phyloP scores from a whole-genome alignment of 2,797 vertebrate genomes.

The Tadarida brasiliensis region DNA sequence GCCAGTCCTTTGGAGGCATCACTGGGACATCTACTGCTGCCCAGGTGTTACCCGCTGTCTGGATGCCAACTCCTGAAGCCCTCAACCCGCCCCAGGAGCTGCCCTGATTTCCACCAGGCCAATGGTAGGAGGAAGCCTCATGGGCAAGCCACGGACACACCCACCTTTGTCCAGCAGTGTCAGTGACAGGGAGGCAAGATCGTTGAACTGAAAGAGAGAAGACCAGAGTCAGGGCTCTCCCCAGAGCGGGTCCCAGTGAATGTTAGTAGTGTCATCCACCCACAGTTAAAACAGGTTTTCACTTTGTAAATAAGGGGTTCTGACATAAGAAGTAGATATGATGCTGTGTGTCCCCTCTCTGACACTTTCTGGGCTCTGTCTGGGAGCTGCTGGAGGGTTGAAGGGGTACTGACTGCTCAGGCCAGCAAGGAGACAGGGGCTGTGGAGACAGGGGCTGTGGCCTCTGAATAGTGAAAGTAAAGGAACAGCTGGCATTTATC shows the following conservation, averaged over 20 bases:
- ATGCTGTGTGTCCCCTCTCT: neutral
- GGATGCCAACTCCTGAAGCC: neutral
- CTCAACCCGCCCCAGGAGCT: neutral
- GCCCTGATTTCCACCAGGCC: neutral
- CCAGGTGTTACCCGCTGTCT: neutral
- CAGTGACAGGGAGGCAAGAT: constrained; percentile 95
- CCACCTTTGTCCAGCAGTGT: constrained; percentile 96
- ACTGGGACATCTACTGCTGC: neutral
- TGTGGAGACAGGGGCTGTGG: neutral
- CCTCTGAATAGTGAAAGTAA: neutral
- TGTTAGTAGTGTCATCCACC: accelerated
- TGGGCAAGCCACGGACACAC: neutral
- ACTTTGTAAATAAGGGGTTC: neutral
- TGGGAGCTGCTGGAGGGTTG: neutral
- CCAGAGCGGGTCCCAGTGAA: accelerated
- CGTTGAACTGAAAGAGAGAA: constrained; percentile 93
- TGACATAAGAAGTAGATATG: neutral
- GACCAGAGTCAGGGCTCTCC: neutral
- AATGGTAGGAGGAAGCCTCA: neutral
- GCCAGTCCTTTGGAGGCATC: too few species aligned
- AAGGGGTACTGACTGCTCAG: neutral
- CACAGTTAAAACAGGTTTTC: neutral
- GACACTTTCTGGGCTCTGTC: neutral
- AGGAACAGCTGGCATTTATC: neutral
- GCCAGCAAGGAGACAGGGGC: neutral